Percentiles rank a stretch among this genome's conserved stretches.
Evolutionary conservation across 2,113 vertebrate genomes (phyloP).

Genomic region (Oenanthe oenanthe): DNA sequence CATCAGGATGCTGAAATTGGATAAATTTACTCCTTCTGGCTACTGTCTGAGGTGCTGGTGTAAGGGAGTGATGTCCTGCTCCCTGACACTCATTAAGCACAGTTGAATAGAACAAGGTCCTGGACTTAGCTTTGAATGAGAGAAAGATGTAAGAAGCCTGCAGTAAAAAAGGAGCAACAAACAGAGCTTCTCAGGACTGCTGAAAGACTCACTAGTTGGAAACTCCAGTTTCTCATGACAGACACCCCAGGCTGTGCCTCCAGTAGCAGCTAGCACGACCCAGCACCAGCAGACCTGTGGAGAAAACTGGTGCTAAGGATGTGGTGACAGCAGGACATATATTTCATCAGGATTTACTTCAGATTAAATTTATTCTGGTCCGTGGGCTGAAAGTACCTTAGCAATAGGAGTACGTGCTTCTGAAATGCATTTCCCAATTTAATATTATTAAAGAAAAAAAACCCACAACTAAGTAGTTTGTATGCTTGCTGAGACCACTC

Average conservation of each 20-base stretch:
- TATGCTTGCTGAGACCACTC: background rate
- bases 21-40: background rate
- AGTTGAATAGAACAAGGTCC: background rate
- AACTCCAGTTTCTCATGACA: background rate
- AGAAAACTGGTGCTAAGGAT: background rate
- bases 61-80: background rate
- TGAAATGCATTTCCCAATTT: background rate
- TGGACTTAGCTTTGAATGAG: background rate
- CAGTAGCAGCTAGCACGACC: background rate
- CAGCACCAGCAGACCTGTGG: background rate
- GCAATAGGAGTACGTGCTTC: background rate
- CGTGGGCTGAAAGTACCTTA: background rate
- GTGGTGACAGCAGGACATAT: fast-evolving
- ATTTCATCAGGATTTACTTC: background rate
- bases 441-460: background rate
- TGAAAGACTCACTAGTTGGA: background rate
- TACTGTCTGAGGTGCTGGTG: background rate
- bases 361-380: background rate
- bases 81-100: fast-evolving
- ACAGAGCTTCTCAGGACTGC: background rate
- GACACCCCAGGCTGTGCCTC: background rate
- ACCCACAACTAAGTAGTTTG: background rate
- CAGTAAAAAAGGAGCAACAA: background rate
- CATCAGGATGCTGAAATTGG: background rate
- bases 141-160: background rate